These are phyloP conservation scores for Drosophila birchii DNA, from an alignment of 2,888 invertebrate species.

Conservation along the genomic window DNA sequence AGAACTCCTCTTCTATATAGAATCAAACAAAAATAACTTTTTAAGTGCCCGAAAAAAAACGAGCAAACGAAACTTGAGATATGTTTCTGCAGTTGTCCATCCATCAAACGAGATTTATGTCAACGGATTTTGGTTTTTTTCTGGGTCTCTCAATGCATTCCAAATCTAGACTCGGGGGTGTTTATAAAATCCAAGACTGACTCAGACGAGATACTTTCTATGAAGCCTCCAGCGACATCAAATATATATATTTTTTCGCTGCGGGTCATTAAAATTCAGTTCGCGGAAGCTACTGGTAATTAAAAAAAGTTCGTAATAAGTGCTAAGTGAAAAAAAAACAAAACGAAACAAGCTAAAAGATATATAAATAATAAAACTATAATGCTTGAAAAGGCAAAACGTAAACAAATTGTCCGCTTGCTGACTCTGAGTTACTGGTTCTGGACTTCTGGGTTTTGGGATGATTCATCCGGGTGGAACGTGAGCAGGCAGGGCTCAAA, in stretches of 20 bases:
- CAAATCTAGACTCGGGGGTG: conserved; percentile 14
- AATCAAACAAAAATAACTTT: conserved; percentile 60
- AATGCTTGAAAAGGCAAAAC: conserved; percentile 52
- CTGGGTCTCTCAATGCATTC: conserved; percentile 17
- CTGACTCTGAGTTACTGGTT: conserved; percentile 34
- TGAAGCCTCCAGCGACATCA: conserved; percentile 35
- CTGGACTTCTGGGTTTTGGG: conserved; percentile 10
- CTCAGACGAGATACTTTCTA: conserved; percentile 58
- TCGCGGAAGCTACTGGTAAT: conserved; percentile 64
- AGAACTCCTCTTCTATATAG: conserved; percentile 39
- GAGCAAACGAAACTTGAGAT: conserved; percentile 41
- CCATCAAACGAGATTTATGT: conserved; percentile 66
- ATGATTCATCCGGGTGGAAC: conserved; percentile 36
- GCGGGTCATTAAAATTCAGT: conserved; percentile 65
- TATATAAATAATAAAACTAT: conserved; percentile 50
- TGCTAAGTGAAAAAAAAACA: conserved; percentile 30
- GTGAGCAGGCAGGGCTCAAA: conserved; percentile 39
- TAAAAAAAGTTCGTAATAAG: conserved; percentile 65
- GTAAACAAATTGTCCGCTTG: conserved; percentile 57
- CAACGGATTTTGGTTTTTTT: conserved; percentile 31
- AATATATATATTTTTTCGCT: conserved; percentile 29
- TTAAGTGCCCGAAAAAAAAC: conserved; percentile 38
- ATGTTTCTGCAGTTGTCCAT: conserved; percentile 61
- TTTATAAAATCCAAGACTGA: conserved; percentile 12
- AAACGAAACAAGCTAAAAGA: conserved; percentile 28